Conservation (phyloP, 2,797 vertebrate genomes). For the Esox masquinongy region DNA sequence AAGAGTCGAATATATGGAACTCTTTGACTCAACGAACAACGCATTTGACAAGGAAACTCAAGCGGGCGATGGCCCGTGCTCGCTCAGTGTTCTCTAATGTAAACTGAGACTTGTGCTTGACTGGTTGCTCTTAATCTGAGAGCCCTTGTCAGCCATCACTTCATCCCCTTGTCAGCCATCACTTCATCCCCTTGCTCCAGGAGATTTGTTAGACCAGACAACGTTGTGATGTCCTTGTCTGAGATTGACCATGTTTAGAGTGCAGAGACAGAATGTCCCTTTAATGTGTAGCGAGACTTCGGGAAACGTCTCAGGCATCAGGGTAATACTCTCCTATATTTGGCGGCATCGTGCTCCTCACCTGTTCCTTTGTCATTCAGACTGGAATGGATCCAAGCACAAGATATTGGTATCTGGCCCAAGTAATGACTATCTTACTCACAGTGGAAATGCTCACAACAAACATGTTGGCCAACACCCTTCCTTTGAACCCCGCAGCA, state of each 20-base stretch:
- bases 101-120: constrained; percentile 1
- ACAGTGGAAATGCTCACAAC: constrained; percentile 19
- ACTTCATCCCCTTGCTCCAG: constrained; percentile 8
- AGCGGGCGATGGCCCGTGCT: neutral
- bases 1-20: constrained; percentile 7
- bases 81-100: neutral
- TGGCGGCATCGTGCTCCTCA: neutral
- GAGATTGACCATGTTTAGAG: constrained; percentile 9
- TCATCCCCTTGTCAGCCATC: too few species aligned
- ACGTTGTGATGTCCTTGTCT: neutral
- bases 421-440: constrained; percentile 19
- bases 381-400: constrained; percentile 10
- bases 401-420: constrained; percentile 20
- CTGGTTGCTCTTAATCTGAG: neutral
- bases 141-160: neutral
- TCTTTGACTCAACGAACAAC: constrained; percentile 3
- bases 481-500: constrained; percentile 18
- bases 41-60: neutral
- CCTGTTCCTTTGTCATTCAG: constrained; percentile 10
- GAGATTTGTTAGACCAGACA: neutral
- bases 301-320: neutral
- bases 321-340: neutral
- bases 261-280: constrained; percentile 2
- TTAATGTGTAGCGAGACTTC: constrained; percentile 13
- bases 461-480: constrained; percentile 13